Evolutionary conservation across 1,140 invertebrate species (phyloP), one percentile per base, ranked within the genome.

Genomic region (Mycetomoellerius zeteki): DNA sequence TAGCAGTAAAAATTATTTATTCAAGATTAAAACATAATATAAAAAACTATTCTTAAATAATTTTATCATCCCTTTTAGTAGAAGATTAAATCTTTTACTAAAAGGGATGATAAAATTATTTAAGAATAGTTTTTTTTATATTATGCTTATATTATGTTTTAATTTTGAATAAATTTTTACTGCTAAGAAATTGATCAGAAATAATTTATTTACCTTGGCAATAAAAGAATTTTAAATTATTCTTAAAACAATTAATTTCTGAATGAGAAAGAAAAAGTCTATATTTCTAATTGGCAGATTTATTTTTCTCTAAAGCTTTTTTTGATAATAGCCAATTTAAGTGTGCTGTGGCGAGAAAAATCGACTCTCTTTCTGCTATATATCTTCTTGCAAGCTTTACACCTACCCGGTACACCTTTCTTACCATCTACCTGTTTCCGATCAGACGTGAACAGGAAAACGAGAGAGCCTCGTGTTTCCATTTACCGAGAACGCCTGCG

Each of bases 401-500:
- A 43, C 10, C 37, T 43, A 43, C 16, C 12, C 8, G 14, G 7
- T 16, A 52, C 47, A 24, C 24, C 8, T 73, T 85, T 52, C 78
- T 87, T 90, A 47, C 58, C 50, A 62, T 88, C 71, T 77, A 86
- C 58, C 76, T 77, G 65, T 86, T 90, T 43, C 81, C 72, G 86
- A 90, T 90, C 86, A 65, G 86, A 78, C 56, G 56, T 60, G 72
- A 47, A 69, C 77, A 85, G 67, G 56, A 76, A 81, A 77, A 69
- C 80, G 87, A 80, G 85, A 73, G 73, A 89, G 24, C 62, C 88
- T 85, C 86, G 58, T 80, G 88, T 88, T 78, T 80, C 86, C 81
- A 88, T 52, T 54, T 76, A 54, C 27, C 87, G 78, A 90, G 87
- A 27, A 90, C 90, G 90, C 90, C 75, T 91, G 90, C 90, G 90